Conservation (phyloP, 2,797 vertebrate species). For the Poeciliopsis gracilis region DNA sequence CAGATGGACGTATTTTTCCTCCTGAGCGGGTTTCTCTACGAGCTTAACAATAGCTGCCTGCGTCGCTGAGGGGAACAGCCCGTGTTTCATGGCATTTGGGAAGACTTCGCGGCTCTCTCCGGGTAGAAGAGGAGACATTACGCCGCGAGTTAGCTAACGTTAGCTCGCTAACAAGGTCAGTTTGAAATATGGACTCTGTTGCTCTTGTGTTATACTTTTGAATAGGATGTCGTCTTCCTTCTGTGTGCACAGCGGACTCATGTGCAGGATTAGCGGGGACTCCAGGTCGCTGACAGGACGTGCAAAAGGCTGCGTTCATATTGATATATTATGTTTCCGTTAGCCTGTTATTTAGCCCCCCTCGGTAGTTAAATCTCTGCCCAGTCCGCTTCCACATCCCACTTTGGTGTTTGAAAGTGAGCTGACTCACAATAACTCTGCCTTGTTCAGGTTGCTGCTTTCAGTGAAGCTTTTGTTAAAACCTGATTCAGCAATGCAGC, state of each 20-base stretch:
- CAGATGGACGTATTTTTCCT: not conserved
- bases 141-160: conserved; percentile 72
- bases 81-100: conserved; percentile 69
- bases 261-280: not conserved
- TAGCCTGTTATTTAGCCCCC: conserved; percentile 64
- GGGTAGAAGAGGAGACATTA: conserved; percentile 63
- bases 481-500: not conserved
- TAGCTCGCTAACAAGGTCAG: conserved; percentile 82
- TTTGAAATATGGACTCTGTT: conserved; percentile 52
- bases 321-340: conserved; percentile 18
- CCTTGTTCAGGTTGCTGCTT: not conserved
- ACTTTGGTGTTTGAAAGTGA: conserved; percentile 39
- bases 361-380: conserved; percentile 39
- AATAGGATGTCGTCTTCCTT: not conserved
- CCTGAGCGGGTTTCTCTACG: not conserved
- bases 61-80: conserved; percentile 21
- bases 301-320: conserved; percentile 31
- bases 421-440: conserved; percentile 3
- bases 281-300: conserved; percentile 18
- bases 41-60: not conserved
- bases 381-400: conserved; percentile 23
- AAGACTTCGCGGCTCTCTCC: conserved; percentile 57
- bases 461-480: not conserved
- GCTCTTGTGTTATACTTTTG: not conserved
- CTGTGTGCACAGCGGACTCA: not conserved